Conservation (phyloP, 2,797 vertebrate genomes). For the Luscinia luscinia region DNA sequence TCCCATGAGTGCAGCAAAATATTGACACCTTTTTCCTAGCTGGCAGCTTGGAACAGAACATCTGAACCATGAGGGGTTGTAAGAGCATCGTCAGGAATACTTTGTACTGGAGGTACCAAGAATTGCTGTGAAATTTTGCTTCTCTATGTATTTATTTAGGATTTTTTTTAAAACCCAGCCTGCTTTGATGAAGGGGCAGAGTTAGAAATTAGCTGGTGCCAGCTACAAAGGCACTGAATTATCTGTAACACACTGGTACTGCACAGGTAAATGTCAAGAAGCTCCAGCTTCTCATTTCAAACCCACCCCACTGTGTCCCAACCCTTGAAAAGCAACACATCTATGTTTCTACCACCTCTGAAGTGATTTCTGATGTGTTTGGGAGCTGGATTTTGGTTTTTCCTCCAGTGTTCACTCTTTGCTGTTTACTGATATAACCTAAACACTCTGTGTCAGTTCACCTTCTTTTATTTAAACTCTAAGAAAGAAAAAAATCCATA, state of each 20-base stretch:
- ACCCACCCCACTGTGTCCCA: neutral
- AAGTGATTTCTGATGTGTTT: neutral
- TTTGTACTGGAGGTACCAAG: neutral
- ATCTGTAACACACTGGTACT: neutral
- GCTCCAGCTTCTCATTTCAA: neutral
- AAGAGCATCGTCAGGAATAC: neutral
- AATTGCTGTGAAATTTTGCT: neutral
- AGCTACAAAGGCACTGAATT: neutral
- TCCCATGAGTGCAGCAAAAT: neutral
- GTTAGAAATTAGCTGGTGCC: neutral
- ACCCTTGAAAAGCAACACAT: neutral
- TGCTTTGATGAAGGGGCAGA: neutral
- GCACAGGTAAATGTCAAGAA: neutral
- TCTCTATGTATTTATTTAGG: neutral
- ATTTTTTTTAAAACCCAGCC: neutral
- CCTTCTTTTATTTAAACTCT: neutral
- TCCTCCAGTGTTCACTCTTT: neutral
- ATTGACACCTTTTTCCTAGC: neutral
- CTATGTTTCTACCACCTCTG: neutral
- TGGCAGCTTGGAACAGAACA: neutral
- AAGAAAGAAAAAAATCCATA: neutral
- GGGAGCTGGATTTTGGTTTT: neutral
- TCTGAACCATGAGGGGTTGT: fast-evolving
- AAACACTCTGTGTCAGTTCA: neutral
- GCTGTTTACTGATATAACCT: neutral